These are phyloP conservation scores for Halesus radiatus DNA, from an alignment of 1,140 invertebrate species.

Conservation along the genomic window DNA sequence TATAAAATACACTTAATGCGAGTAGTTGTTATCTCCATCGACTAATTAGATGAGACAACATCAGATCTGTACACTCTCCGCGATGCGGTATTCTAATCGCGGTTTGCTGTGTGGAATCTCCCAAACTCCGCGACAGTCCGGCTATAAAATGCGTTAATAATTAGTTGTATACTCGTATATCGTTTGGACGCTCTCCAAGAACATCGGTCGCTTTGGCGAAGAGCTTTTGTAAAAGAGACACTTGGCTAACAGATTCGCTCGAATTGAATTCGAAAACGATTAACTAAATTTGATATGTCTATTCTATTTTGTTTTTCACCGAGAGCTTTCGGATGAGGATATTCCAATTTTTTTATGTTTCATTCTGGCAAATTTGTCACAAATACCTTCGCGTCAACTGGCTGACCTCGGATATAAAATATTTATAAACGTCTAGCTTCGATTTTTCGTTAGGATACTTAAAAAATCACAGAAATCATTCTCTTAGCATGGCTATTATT, in stretches of 20 bases:
- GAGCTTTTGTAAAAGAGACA: conserved; percentile 30
- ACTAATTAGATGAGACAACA: conserved; percentile 13
- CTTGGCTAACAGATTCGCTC: conserved; percentile 9
- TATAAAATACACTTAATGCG: not conserved
- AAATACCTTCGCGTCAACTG: too few relatives aligned
- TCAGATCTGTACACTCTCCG: not conserved
- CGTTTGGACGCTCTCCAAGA: conserved; percentile 42
- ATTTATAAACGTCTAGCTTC: too few relatives aligned
- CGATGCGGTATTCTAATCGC: not conserved
- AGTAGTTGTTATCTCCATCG: not conserved
- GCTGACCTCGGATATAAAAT: too few relatives aligned
- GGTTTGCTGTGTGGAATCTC: not conserved
- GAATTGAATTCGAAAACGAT: conserved; percentile 17
- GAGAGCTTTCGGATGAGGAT: not conserved
- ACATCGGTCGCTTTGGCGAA: conserved; percentile 25
- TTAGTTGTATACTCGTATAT: conserved; percentile 44
- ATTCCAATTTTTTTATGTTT: not conserved
- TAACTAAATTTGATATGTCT: not conserved
- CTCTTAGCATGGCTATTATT: too few relatives aligned
- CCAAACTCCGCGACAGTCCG: conserved; percentile 28
- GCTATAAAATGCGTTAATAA: conserved; percentile 50
- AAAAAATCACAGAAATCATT: too few relatives aligned
- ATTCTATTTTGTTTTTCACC: not conserved
- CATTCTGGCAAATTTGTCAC: not conserved
- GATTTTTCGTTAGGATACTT: too few relatives aligned